phyloP scores from a whole-genome alignment of 2,888 invertebrate genomes.

The Halictus ligatus region DNA sequence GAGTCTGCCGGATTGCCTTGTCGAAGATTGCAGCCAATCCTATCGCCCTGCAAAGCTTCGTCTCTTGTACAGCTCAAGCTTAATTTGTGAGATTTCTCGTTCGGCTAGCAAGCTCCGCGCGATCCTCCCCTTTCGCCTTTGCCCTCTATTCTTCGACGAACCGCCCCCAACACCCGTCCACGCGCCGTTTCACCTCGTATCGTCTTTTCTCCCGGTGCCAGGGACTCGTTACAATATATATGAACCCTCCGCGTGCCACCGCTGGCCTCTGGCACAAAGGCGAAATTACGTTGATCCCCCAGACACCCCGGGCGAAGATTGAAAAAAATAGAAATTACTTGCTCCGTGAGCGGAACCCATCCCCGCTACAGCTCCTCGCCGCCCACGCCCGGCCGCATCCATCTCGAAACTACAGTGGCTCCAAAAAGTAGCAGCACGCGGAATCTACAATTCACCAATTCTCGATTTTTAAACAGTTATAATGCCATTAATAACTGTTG shows the following conservation, averaged over 20 bases:
- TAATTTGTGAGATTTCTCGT: slow-evolving; percentile 80
- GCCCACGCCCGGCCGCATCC: neutral
- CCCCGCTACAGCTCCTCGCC: neutral
- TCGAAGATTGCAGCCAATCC: slow-evolving; percentile 81
- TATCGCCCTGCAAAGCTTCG: slow-evolving; percentile 74
- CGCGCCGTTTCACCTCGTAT: slow-evolving; percentile 45
- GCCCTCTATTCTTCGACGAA: slow-evolving; percentile 25
- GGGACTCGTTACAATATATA: slow-evolving; percentile 76
- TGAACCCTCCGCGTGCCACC: slow-evolving; percentile 74
- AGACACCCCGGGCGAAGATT: slow-evolving; percentile 70
- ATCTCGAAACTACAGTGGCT: neutral
- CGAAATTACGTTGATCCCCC: slow-evolving; percentile 75
- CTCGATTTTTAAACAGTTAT: neutral
- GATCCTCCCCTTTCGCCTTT: slow-evolving; percentile 31
- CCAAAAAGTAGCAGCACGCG: neutral
- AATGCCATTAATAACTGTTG: neutral
- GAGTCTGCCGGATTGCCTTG: slow-evolving; percentile 77
- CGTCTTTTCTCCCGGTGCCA: slow-evolving; percentile 41
- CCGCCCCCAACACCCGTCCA: slow-evolving; percentile 11
- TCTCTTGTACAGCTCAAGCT: slow-evolving; percentile 73
- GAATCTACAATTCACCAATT: no score
- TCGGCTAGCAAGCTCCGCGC: slow-evolving; percentile 43
- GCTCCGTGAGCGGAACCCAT: slow-evolving; percentile 45
- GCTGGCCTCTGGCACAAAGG: slow-evolving; percentile 75
- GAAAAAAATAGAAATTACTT: slow-evolving; percentile 78